phyloP scores from a whole-genome alignment of 92 coral and sea anemone species.

The Isaurus tuberculatus region DNA sequence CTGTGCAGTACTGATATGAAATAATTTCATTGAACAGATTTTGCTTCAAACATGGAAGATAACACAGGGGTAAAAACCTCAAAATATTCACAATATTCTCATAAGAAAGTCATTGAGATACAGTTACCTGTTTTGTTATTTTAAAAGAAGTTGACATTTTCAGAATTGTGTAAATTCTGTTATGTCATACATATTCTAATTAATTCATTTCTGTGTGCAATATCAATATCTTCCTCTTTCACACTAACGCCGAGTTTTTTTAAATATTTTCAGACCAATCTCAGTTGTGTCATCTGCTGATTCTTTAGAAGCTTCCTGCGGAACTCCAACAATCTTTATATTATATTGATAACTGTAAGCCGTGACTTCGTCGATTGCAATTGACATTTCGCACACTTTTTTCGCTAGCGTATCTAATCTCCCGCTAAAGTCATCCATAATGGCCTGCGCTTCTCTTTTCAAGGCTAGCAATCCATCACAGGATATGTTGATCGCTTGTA shows the following conservation, averaged over 20 bases:
- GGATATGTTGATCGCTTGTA: conserved; percentile 33
- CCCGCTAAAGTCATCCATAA: conserved; percentile 9
- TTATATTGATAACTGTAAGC: conserved; percentile 43
- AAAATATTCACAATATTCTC: neutral
- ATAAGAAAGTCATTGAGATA: neutral
- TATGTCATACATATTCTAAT: too few relatives aligned
- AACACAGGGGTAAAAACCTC: conserved; percentile 2
- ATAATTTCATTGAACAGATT: neutral
- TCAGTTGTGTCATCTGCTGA: too few relatives aligned
- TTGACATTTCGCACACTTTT: conserved; percentile 21
- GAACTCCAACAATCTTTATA: conserved; percentile 8
- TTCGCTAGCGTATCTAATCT: conserved; percentile 28
- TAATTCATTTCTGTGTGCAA: conserved; percentile 3
- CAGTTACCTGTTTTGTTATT: neutral
- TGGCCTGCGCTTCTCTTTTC: conserved; percentile 19
- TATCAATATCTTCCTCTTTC: too few relatives aligned
- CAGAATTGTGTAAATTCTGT: too few relatives aligned
- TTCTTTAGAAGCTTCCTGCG: too few relatives aligned
- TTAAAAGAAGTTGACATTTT: neutral
- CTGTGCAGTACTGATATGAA: conserved; percentile 5
- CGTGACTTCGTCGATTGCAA: conserved; percentile 39
- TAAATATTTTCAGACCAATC: too few relatives aligned
- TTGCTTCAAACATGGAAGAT: neutral
- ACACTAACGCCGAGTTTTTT: too few relatives aligned
- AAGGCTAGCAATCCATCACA: conserved; percentile 27